phyloP scores from a whole-genome alignment of 1,140 invertebrate genomes.

The Habropoda laboriosa region DNA sequence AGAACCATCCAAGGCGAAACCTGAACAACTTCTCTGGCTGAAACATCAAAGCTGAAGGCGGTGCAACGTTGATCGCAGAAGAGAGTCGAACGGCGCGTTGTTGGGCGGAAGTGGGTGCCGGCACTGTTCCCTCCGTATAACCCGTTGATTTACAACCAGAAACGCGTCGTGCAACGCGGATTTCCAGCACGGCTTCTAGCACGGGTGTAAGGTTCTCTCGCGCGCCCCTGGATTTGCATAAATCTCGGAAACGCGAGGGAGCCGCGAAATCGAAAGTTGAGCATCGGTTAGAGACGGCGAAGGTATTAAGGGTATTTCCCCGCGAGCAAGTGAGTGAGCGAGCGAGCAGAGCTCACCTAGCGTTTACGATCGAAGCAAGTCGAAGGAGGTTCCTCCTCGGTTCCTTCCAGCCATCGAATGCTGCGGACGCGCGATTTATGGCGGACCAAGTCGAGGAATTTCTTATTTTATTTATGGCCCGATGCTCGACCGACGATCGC shows the following conservation, averaged over 20 bases:
- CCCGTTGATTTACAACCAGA: conserved; percentile 76
- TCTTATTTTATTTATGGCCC: conserved; percentile 54
- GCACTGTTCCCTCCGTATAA: conserved; percentile 66
- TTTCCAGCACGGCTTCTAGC: conserved; percentile 36
- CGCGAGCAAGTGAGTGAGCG: not conserved
- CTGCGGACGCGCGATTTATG: conserved; percentile 49
- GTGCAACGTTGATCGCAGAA: not conserved
- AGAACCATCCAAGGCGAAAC: not conserved
- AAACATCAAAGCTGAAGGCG: not conserved
- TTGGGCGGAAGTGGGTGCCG: conserved; percentile 66
- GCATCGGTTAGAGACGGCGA: conserved; percentile 44
- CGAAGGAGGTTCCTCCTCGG: conserved; percentile 13
- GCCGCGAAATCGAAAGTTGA: conserved; percentile 77
- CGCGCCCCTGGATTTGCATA: conserved; percentile 74
- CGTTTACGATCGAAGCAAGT: conserved; percentile 60
- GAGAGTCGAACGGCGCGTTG: not conserved
- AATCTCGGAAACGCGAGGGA: conserved; percentile 71
- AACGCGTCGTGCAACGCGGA: conserved; percentile 61
- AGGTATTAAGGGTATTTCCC: conserved; percentile 49
- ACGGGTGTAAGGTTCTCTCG: not conserved
- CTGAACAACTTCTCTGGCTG: too few species aligned
- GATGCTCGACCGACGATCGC: conserved; percentile 24
- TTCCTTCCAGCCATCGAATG: conserved; percentile 25
- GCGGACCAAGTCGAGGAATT: conserved; percentile 52
- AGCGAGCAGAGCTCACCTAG: not conserved